phyloP scores from a whole-genome alignment of 1,140 invertebrate species.

The Uloborus diversus region DNA sequence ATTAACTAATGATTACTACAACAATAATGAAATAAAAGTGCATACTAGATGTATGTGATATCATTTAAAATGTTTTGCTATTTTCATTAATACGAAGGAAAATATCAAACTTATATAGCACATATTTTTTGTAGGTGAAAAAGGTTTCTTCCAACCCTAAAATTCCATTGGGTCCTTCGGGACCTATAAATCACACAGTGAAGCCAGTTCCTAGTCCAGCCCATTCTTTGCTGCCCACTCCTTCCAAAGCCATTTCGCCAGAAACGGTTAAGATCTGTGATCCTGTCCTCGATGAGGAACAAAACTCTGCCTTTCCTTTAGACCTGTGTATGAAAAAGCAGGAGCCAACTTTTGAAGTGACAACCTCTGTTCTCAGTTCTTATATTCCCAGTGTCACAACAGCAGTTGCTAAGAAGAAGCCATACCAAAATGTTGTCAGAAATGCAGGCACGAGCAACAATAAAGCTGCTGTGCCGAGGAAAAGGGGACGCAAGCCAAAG shows the following conservation, averaged over 20 bases:
- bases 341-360: conserved; percentile 45
- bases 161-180: conserved; percentile 28
- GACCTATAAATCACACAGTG: conserved; percentile 25
- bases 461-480: conserved; percentile 20
- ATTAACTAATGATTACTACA: no score
- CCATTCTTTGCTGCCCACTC: conserved; percentile 38
- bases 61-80: no score
- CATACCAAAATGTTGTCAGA: conserved; percentile 3
- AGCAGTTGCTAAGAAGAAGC: conserved; percentile 5
- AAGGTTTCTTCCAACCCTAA: conserved; percentile 21
- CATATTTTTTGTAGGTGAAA: conserved; percentile 17
- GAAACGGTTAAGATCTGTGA: conserved; percentile 10
- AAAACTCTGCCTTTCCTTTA: conserved; percentile 34
- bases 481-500: conserved; percentile 41
- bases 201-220: conserved; percentile 56
- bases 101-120: no score
- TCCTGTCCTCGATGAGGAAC: conserved; percentile 21
- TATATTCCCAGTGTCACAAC: conserved; percentile 19
- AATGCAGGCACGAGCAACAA: conserved; percentile 30
- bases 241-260: conserved; percentile 23
- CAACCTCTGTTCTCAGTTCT: conserved; percentile 27
- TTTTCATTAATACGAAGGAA: no score
- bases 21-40: no score
- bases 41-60: no score
- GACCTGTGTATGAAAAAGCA: conserved; percentile 54